These are phyloP conservation scores for Blastobasis adustella DNA, from an alignment of 2,888 invertebrate species.

Conservation along the genomic window DNA sequence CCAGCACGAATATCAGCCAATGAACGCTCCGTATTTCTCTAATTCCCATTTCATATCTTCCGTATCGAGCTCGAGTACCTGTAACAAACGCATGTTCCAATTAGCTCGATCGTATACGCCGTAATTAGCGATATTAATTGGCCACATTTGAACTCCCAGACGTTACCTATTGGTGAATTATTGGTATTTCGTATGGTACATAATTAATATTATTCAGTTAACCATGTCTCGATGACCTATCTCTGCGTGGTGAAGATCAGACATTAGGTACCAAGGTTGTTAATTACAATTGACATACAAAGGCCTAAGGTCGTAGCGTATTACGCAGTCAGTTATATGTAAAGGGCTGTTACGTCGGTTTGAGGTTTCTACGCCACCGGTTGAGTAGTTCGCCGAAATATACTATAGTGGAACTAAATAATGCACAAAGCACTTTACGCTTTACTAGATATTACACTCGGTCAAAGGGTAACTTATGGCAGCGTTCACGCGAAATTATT, in stretches of 20 bases:
- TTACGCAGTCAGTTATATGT: slow-evolving; percentile 1
- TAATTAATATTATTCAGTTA: slow-evolving; percentile 29
- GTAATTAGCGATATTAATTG: slow-evolving; percentile 9
- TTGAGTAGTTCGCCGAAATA: slow-evolving; percentile 12
- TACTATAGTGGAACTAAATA: not conserved
- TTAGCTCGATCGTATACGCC: slow-evolving; percentile 1
- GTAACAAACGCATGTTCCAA: slow-evolving; percentile 30
- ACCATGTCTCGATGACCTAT: slow-evolving; percentile 25
- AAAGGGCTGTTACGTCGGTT: slow-evolving; percentile 2
- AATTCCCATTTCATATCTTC: slow-evolving; percentile 58
- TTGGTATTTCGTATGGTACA: slow-evolving; percentile 4
- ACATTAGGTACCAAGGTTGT: slow-evolving; percentile 22
- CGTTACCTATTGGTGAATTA: slow-evolving; percentile 7
- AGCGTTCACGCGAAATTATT: too few relatives aligned
- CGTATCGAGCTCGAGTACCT: slow-evolving; percentile 34
- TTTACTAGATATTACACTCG: too few relatives aligned
- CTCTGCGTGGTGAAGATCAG: slow-evolving; percentile 26
- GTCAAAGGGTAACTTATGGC: too few relatives aligned
- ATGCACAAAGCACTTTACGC: not conserved
- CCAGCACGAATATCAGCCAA: slow-evolving; percentile 37
- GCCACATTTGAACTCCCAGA: slow-evolving; percentile 5
- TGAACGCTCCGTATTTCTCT: slow-evolving; percentile 45
- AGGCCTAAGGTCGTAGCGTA: slow-evolving; percentile 14
- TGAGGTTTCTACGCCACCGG: slow-evolving; percentile 9
- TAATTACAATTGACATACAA: slow-evolving; percentile 26